phyloP scores from a whole-genome alignment of 2,888 invertebrate genomes.

The Agrochola macilenta region DNA sequence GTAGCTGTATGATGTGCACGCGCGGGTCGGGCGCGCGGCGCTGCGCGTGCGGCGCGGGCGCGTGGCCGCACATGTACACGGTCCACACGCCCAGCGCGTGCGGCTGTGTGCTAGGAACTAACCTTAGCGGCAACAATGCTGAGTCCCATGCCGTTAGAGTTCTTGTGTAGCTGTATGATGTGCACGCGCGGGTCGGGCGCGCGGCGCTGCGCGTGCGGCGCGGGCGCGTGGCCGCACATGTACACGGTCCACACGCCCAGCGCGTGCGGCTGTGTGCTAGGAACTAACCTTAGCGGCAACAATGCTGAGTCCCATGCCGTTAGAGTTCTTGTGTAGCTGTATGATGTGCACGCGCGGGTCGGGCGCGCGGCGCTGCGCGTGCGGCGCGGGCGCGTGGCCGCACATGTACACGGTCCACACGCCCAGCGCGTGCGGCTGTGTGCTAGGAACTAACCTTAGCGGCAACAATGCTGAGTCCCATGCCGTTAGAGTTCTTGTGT shows the following conservation, averaged over 20 bases:
- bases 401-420: slow-evolving; percentile 98
- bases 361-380: slow-evolving; percentile 84
- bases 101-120: slow-evolving; percentile 94
- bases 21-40: slow-evolving; percentile 80
- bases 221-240: slow-evolving; percentile 87
- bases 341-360: slow-evolving; percentile 92
- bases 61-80: slow-evolving; percentile 93
- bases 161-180: slow-evolving; percentile 97
- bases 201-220: slow-evolving; percentile 89
- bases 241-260: slow-evolving; percentile 99
- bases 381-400: slow-evolving; percentile 72
- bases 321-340: slow-evolving; percentile 97
- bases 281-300: slow-evolving; percentile 97
- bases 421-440: slow-evolving; percentile 97
- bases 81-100: slow-evolving; percentile 98
- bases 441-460: slow-evolving; percentile 96
- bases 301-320: slow-evolving; percentile 99
- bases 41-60: slow-evolving; percentile 86
- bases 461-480: slow-evolving; percentile 99
- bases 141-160: slow-evolving; percentile 98
- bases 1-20: slow-evolving; percentile 96
- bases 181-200: slow-evolving; percentile 89
- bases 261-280: slow-evolving; percentile 6
- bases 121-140: slow-evolving; percentile 99
- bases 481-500: slow-evolving; percentile 98